phyloP scores from a whole-genome alignment of 2,797 vertebrate species.

The Podargus strigoides region DNA sequence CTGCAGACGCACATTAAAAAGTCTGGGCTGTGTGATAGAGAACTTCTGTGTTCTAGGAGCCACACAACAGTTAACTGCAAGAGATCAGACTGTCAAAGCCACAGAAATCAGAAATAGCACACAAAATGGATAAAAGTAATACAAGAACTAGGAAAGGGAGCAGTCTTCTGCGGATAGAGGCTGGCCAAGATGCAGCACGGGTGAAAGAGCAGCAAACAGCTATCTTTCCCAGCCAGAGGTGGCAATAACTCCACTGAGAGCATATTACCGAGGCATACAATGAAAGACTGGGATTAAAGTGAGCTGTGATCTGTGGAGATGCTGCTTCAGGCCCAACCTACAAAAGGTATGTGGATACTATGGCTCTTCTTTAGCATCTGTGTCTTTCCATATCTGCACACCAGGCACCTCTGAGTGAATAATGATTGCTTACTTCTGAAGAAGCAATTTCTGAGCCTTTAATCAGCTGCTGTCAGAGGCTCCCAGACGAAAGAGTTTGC shows the following conservation, averaged over 20 bases:
- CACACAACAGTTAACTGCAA: fast-evolving
- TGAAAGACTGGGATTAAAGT: not conserved
- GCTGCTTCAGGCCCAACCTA: not conserved
- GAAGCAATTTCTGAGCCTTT: not conserved
- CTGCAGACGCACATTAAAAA: not conserved
- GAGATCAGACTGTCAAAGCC: not conserved
- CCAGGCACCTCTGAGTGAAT: not conserved
- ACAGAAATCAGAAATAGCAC: not conserved
- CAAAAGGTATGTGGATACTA: not conserved
- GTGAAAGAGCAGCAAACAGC: not conserved
- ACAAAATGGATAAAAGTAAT: not conserved
- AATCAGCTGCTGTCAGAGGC: not conserved
- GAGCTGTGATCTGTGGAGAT: not conserved
- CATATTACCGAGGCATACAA: not conserved
- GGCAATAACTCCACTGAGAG: not conserved
- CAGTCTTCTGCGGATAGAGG: not conserved
- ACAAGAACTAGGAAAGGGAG: not conserved
- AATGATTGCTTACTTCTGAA: not conserved
- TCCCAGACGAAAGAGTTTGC: not conserved
- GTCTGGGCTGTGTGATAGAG: not conserved
- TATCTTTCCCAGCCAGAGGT: not conserved
- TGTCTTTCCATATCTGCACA: not conserved
- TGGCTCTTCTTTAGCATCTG: not conserved
- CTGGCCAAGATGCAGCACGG: not conserved
- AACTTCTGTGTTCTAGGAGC: not conserved